Base-by-base conservation (phyloP, 2,797 vertebrate species). In the Xyrichtys novacula region DNA sequence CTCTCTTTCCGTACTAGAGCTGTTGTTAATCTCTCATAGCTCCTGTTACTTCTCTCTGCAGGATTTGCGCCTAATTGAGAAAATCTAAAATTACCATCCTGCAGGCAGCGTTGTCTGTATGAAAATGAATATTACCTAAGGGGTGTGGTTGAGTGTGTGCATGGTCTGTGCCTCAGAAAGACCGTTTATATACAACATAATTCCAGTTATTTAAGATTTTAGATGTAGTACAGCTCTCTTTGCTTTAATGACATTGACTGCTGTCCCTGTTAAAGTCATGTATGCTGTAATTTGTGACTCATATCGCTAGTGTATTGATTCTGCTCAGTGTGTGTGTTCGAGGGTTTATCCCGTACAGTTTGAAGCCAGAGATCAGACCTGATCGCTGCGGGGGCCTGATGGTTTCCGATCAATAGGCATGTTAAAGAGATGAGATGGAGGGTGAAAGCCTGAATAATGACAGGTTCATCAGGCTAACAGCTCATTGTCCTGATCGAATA, bases 11-110 rank as follows among this genome's bases (percentile, higher is more conserved):
- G 89, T 89, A 90, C 76, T 74, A 81, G 66, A 66, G 69, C 58
- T 15, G 59, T 44, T 71, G 83, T 60, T 90, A 86, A 92, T 89
- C 92, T 90, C 76, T 23, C 63, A 58, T 65, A 59, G 78, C 80
- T 81, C 55, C 65, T 48, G 74, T 80, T 74, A 47, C 85, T 84
- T 73, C 74, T 80, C 74, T 87, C 87, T 91, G 92, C 89, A 77
- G 84, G 91, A 88, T 91, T 90, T 89, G 74, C 42, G 77, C 66
- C 80, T 86, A 84, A 90, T 91, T 86, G 85, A 85, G 58, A 74
- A 80, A 74, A 75, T 88, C 85, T 91, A 89, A 89, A 93, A 88
- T 85, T 78, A 89, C 76, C 85, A 56, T 62, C 74, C 69, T 50
- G 73, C 47, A 14, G 63, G 19, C 47, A 56, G 15, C 11, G 42